Evolutionary conservation across 2,888 invertebrate species (phyloP), one percentile per base, ranked within the genome.

Genomic region (Andrena chrysosceles): DNA sequence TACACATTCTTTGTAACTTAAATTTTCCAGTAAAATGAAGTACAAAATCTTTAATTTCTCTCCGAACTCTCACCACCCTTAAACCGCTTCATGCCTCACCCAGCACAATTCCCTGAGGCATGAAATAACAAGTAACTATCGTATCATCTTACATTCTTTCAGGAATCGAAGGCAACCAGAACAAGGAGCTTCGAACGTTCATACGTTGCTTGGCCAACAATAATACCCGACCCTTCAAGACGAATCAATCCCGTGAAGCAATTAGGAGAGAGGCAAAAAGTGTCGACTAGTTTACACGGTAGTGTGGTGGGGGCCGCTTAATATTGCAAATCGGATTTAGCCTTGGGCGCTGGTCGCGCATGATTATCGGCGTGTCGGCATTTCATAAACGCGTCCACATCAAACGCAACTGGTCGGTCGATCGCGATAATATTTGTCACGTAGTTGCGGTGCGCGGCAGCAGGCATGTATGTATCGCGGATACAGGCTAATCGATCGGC

Each of bases 331-430:
- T 88, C 85, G 88, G 88, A 89, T 88, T 87, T 89, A 83, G 87
- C 89, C 85, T 86, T 83, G 81, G 86, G 83, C 84, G 83, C 82
- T 80, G 84, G 87, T 77, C 86, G 84, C 85, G 85, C 81, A 84
- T 84, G 89, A 88, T 89, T 89, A 89, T 90, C 87, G 87, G 84
- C 87, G 89, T 84, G 88, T 81, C 90, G 85, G 85, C 87, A 85
- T 88, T 88, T 90, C 88, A 90, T 88, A 89, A 90, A 89, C 89
- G 88, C 81, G 85, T 86, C 89, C 89, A 90, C 90, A 90, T 90
- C 90, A 90, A 90, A 90, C 87, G 87, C 84, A 81, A 87, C 87
- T 83, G 81, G 77, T 85, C 83, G 88, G 87, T 88, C 88, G 86
- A 84, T 88, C 89, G 86, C 85, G 87, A 88, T 89, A 90, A 90